phyloP scores from a whole-genome alignment of 2,888 invertebrate genomes.

The Asteroscopus sphinx region DNA sequence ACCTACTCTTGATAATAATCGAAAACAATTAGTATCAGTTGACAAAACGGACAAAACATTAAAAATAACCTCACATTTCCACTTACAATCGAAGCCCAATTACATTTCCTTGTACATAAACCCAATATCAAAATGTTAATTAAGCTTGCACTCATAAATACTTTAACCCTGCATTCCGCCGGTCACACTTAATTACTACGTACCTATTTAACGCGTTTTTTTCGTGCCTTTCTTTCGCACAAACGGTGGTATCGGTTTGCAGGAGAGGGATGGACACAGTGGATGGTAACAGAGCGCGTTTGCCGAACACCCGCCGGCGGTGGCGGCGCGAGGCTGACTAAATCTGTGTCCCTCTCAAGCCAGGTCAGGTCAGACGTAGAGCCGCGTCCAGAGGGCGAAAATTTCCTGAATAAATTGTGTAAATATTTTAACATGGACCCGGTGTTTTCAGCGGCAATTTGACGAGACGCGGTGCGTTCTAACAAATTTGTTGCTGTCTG shows the following conservation, averaged over 20 bases:
- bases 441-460: conserved; percentile 65
- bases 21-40: conserved; percentile 52
- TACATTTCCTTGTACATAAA: conserved; percentile 24
- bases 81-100: conserved; percentile 15
- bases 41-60: conserved; percentile 50
- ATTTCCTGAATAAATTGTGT: conserved; percentile 66
- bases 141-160: conserved; percentile 61
- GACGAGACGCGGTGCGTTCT: conserved; percentile 59
- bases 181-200: conserved; percentile 65
- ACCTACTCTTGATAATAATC: conserved; percentile 1
- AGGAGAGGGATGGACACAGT: conserved; percentile 70
- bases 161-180: conserved; percentile 65
- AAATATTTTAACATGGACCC: conserved; percentile 66
- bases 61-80: conserved; percentile 56
- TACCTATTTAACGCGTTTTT: conserved; percentile 59
- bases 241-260: conserved; percentile 67
- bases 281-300: conserved; percentile 57
- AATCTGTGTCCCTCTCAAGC: conserved; percentile 84
- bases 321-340: conserved; percentile 86
- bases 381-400: conserved; percentile 68
- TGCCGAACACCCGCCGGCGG: conserved; percentile 76
- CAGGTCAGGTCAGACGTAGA: conserved; percentile 85
- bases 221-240: conserved; percentile 69
- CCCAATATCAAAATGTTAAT: conserved; percentile 49
- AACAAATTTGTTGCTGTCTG: conserved; percentile 63